Evolutionary conservation across 2,113 vertebrate genomes (phyloP).

Genomic region (Tetrax tetrax): DNA sequence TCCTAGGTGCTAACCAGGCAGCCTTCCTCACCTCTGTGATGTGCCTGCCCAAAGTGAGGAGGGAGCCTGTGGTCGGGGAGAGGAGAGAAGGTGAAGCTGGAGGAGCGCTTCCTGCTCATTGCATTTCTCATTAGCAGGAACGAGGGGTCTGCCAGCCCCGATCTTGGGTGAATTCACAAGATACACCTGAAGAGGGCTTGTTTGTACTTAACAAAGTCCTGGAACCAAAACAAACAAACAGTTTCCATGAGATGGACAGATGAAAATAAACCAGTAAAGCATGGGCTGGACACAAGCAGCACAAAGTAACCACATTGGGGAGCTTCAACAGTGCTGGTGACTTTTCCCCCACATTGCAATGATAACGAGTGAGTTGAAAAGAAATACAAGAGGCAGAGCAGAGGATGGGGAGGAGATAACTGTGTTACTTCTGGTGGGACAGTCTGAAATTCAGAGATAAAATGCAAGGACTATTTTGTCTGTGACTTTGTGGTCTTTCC

Average conservation of each 20-base stretch:
- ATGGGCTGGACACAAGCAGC: not conserved
- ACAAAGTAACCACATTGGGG: rapidly evolving
- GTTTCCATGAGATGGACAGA: not conserved
- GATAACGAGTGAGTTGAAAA: not conserved
- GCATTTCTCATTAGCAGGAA: not conserved
- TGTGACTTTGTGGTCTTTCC: not conserved
- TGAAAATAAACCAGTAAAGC: not conserved
- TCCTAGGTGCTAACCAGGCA: not conserved
- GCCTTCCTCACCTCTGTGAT: not conserved
- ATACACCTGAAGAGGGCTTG: not conserved
- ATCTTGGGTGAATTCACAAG: not conserved
- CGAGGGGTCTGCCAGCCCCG: not conserved
- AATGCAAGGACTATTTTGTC: constrained; percentile 4
- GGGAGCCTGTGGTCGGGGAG: not conserved
- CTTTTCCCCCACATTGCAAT: not conserved
- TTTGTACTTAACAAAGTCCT: not conserved
- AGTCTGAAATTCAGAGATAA: not conserved
- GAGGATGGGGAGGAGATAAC: not conserved
- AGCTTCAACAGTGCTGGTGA: not conserved
- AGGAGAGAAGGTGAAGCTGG: not conserved
- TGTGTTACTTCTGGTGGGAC: not conserved
- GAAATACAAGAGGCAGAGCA: not conserved
- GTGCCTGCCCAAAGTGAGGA: not conserved
- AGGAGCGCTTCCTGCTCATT: not conserved
- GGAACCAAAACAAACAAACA: not conserved